Conservation (phyloP, 2,113 vertebrate genomes). For the Rhizomys pruinosus region DNA sequence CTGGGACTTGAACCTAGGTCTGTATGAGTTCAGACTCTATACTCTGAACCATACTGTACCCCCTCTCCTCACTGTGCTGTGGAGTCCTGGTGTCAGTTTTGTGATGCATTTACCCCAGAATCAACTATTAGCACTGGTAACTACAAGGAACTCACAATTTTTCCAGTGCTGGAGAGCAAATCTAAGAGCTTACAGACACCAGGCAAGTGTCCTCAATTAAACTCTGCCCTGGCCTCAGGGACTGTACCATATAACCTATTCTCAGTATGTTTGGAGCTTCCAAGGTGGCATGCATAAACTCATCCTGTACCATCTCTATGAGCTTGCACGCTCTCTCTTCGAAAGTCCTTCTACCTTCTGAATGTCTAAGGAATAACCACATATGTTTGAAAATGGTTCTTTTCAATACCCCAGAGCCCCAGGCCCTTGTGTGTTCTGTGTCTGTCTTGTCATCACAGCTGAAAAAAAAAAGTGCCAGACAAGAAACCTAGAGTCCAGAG, state of each 20-base stretch:
- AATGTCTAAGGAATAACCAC: neutral
- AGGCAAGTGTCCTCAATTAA: neutral
- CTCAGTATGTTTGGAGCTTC: neutral
- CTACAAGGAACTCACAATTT: neutral
- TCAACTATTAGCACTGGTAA: neutral
- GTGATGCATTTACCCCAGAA: neutral
- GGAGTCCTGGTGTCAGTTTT: neutral
- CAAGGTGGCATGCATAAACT: neutral
- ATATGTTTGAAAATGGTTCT: neutral
- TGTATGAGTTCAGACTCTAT: neutral
- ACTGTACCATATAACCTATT: neutral
- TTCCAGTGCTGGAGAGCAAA: neutral
- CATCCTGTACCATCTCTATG: neutral
- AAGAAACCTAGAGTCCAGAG: neutral
- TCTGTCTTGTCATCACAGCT: neutral
- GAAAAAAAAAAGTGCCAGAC: neutral
- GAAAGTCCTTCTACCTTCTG: neutral
- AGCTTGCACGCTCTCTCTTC: neutral
- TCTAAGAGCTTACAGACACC: neutral
- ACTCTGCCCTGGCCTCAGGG: neutral
- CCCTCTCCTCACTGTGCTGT: neutral
- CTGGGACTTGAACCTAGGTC: neutral
- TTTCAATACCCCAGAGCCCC: neutral
- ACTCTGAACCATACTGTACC: neutral
- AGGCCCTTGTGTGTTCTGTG: neutral